Conservation (phyloP, 2,797 vertebrate genomes). For the Enteromius unitaeniatus region DNA sequence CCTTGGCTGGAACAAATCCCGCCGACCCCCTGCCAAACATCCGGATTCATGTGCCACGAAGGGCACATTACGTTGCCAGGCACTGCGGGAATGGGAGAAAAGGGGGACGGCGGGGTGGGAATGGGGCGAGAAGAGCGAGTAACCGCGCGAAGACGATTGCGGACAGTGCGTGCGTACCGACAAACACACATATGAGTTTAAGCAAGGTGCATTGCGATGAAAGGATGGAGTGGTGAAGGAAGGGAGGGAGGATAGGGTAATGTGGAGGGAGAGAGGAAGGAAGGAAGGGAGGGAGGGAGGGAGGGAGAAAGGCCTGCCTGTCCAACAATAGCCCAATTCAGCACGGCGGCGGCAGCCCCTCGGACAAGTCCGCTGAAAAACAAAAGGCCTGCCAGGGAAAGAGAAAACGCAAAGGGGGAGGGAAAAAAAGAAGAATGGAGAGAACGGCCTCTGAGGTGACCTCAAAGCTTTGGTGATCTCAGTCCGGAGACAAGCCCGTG, state of each 20-base stretch:
- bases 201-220: slow-evolving; percentile 37
- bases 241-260: slow-evolving; percentile 54
- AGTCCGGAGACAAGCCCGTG: slow-evolving; percentile 69
- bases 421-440: slow-evolving; percentile 61
- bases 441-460: slow-evolving; percentile 77
- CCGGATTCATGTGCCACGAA: slow-evolving; percentile 89
- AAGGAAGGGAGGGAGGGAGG: slow-evolving; percentile 57
- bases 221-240: slow-evolving; percentile 53
- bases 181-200: slow-evolving; percentile 47
- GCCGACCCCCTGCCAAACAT: slow-evolving; percentile 85
- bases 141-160: slow-evolving; percentile 67
- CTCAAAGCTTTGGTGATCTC: slow-evolving; percentile 74
- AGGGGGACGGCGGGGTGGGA: slow-evolving; percentile 61
- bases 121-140: slow-evolving; percentile 54
- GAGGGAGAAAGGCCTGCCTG: slow-evolving; percentile 66
- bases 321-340: slow-evolving; percentile 93
- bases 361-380: slow-evolving; percentile 79
- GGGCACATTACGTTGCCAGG: slow-evolving; percentile 86
- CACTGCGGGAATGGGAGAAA: slow-evolving; percentile 66
- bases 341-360: slow-evolving; percentile 64
- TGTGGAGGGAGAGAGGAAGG: slow-evolving; percentile 69
- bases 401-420: slow-evolving; percentile 75
- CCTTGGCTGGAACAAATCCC: slow-evolving; percentile 91
- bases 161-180: slow-evolving; percentile 9
- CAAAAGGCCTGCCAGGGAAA: slow-evolving; percentile 81